phyloP scores from a whole-genome alignment of 2,113 vertebrate species.

The Gavia stellata region DNA sequence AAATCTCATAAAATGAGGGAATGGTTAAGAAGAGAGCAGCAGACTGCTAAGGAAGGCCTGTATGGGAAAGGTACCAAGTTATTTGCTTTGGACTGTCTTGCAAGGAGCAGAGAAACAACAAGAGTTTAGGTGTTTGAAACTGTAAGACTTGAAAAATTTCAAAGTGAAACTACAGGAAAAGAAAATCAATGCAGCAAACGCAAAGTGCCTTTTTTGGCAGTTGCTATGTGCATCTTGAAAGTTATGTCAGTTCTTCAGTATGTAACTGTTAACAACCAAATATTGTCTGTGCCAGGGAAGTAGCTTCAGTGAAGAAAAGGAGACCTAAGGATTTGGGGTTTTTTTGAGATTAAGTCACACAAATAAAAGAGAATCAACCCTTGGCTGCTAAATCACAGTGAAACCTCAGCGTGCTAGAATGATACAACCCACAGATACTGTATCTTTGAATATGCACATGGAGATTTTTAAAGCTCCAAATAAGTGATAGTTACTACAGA shows the following conservation, averaged over 20 bases:
- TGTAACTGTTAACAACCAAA: not conserved
- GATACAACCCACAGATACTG: not conserved
- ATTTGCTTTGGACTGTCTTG: not conserved
- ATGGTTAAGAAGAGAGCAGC: not conserved
- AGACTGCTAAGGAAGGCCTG: not conserved
- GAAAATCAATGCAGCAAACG: not conserved
- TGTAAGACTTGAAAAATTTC: not conserved
- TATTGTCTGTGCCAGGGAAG: not conserved
- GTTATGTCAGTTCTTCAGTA: not conserved
- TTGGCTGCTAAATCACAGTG: not conserved
- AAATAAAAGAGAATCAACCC: not conserved
- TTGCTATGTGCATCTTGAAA: not conserved
- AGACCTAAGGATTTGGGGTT: not conserved
- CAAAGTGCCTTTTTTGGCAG: not conserved
- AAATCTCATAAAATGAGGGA: not conserved
- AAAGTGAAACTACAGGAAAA: not conserved
- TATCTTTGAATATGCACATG: not conserved
- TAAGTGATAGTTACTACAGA: not conserved
- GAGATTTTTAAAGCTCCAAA: not conserved
- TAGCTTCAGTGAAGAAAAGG: not conserved
- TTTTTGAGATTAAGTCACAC: not conserved
- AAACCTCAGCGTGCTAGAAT: not conserved
- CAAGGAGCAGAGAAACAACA: not conserved
- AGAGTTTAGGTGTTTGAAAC: not conserved
- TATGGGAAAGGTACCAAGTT: not conserved